A percentile compares a stretch with the other conserved stretches of the same genome.
Conservation (phyloP, 2,888 invertebrate genomes). For the Frankliniella fusca region DNA sequence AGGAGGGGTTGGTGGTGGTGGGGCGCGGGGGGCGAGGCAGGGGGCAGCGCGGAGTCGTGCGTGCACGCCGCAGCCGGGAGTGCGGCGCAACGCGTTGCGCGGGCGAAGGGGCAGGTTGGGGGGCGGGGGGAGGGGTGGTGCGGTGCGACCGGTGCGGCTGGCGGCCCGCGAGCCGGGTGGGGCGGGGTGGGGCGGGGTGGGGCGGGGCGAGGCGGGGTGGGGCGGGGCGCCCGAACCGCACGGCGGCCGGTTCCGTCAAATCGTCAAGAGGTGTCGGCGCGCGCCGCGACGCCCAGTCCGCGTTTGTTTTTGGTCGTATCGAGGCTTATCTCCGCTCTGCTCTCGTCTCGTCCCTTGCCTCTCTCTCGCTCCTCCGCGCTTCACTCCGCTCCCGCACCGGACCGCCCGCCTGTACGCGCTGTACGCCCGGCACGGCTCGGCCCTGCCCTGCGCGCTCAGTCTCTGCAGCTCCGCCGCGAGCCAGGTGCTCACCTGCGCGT, state of each 20-base stretch:
- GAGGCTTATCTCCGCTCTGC: neutral
- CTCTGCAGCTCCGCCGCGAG: neutral
- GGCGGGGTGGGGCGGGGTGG: too few species aligned
- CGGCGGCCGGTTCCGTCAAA: neutral
- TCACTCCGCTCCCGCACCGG: neutral
- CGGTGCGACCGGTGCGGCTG: too few species aligned
- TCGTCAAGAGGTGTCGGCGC: constrained; percentile 7
- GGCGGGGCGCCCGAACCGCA: neutral
- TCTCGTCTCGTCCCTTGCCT: neutral
- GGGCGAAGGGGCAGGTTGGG: too few species aligned
- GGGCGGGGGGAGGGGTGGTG: too few species aligned
- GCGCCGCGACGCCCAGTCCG: constrained; percentile 5
- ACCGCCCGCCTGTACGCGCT: neutral
- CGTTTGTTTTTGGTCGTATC: neutral
- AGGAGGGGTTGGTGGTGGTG: neutral
- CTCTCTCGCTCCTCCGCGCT: too few species aligned
- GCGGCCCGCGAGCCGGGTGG: too few species aligned
- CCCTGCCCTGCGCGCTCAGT: neutral
- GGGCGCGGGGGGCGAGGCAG: neutral
- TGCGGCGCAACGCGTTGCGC: neutral
- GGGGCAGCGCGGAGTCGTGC: neutral
- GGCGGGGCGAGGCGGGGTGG: too few species aligned
- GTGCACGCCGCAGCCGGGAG: neutral
- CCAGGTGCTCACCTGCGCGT: neutral
- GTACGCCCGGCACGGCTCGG: neutral